Conservation (phyloP, 2,888 invertebrate species). For the Ophioninae sp. region DNA sequence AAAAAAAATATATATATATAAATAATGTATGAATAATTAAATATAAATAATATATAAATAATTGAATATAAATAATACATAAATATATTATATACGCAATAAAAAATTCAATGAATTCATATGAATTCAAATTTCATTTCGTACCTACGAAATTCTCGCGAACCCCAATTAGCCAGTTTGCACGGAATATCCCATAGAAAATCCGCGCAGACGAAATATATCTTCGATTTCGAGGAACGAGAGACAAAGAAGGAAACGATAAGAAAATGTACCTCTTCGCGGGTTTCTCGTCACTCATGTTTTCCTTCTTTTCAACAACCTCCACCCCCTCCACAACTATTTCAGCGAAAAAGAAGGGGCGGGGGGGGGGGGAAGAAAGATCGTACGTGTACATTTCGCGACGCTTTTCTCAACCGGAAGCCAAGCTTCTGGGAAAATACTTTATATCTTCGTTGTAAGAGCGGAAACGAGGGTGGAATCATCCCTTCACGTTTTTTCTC, state of each 20-base stretch:
- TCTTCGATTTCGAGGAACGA: conserved; percentile 31
- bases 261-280: conserved; percentile 40
- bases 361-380: neutral
- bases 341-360: no score
- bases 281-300: conserved; percentile 56
- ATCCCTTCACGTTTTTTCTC: conserved; percentile 16
- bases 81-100: no score
- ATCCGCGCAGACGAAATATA: conserved; percentile 32
- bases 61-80: no score
- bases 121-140: no score
- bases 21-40: no score
- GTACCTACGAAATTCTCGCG: no score
- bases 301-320: conserved; percentile 32
- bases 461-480: conserved; percentile 57
- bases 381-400: conserved; percentile 51
- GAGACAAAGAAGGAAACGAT: conserved; percentile 13
- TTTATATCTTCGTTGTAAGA: conserved; percentile 42
- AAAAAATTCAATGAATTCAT: no score
- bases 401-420: conserved; percentile 58
- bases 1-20: no score
- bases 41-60: no score
- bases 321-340: conserved; percentile 12
- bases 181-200: conserved; percentile 12
- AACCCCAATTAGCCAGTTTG: neutral
- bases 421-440: conserved; percentile 41